These are phyloP conservation scores for Gadus macrocephalus DNA, from an alignment of 2,113 vertebrate genomes.

Conservation along the genomic window DNA sequence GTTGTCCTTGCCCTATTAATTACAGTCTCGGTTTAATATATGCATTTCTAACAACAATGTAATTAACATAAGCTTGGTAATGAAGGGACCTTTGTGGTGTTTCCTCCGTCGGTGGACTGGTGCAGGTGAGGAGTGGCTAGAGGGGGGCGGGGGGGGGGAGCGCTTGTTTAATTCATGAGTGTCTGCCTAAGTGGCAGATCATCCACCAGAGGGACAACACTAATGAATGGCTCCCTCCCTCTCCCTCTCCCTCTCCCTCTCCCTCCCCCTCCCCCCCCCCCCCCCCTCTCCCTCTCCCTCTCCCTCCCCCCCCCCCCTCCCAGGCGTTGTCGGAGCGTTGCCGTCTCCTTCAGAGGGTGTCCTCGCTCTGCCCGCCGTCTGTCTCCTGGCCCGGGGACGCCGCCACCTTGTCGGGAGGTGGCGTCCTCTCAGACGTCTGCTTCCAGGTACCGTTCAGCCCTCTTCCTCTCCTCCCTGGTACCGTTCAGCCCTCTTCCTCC, in stretches of 20 bases:
- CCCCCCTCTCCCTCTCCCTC: slow-evolving; percentile 27
- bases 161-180: slow-evolving; percentile 73
- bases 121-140: slow-evolving; percentile 30
- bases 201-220: slow-evolving; percentile 51
- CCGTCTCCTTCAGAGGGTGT: slow-evolving; percentile 56
- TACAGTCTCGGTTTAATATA: slow-evolving; percentile 64
- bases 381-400: slow-evolving; percentile 50
- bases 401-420: slow-evolving; percentile 35
- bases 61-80: slow-evolving; percentile 67
- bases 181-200: slow-evolving; percentile 66
- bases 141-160: slow-evolving; percentile 52
- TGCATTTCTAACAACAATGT: slow-evolving; percentile 64
- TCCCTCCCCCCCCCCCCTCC: slow-evolving; percentile 42
- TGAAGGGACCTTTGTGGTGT: slow-evolving; percentile 38
- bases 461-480: background rate
- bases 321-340: slow-evolving; percentile 56
- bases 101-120: slow-evolving; percentile 47
- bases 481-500: no score
- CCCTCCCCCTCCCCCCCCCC: slow-evolving; percentile 47
- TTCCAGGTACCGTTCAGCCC: slow-evolving; percentile 47
- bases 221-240: slow-evolving; percentile 44
- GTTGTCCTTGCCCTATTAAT: slow-evolving; percentile 68
- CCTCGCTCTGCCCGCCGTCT: slow-evolving; percentile 53
- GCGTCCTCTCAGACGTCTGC: background rate
- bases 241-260: slow-evolving; percentile 10